Base-by-base conservation (phyloP, 2,797 vertebrate species). In the Tokudaia muenninki region DNA sequence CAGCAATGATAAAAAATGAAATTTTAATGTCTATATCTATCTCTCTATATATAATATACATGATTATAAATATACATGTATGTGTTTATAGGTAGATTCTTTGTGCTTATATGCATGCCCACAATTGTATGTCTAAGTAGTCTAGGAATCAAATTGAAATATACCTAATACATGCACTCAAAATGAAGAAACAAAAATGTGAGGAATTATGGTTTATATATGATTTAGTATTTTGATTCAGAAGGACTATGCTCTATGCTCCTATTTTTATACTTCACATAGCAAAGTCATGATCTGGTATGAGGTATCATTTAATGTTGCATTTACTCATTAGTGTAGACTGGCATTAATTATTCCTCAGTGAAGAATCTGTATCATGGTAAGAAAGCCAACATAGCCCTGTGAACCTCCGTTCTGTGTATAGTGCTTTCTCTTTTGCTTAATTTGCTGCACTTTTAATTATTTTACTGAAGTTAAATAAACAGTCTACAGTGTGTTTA, bases 81-180 rank as follows among this genome's bases (percentile, higher is more conserved):
- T 34, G 21, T 7, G 37, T 41, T 50, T 7, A 14, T 29, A 70
- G 1, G 29, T 1, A 59, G 0, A 17, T 4, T 41, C 2, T 12
- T 12, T 8, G 26, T 34, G 2, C 17, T 22, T 50, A 16, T 50
- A 21, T 24, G 41, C 10, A 57, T 10, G 16, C 1, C 12, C 19
- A 81, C 10, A 57, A 16, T 34, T 59, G 12, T 41, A 75, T 79
- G 34, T 3, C 13, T 93, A 90, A 55, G 3, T 77, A 47, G 16
- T 72, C 74, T 67, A 92, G 16, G 4, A 3, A 74, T 77, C 22
- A 29, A 21, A 79, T 4, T 74, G 5, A 92, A 81, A 87, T 74
- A 44, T 0, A 31, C 57, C 0, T 26, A 19, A 41, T 6, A 65
- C 21, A 24, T 34, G 11, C 74, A 57, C 31, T 47, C 19, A 10